Evolutionary conservation across 2,888 invertebrate genomes (phyloP).

Genomic region (Iselma pallidipennis): DNA sequence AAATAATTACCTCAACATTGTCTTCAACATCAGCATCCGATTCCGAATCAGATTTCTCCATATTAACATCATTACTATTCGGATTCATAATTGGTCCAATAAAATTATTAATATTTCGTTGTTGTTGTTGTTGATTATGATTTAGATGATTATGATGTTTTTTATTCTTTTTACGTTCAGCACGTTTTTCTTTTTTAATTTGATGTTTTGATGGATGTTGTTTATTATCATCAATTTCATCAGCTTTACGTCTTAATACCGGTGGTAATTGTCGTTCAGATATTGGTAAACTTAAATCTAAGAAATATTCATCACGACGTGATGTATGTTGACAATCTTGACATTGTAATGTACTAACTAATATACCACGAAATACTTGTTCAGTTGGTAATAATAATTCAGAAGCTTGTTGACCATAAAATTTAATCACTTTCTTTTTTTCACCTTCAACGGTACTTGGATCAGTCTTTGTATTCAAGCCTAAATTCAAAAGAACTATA

Average conservation of each 20-base stretch:
- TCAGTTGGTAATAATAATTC: conserved; percentile 81
- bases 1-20: conserved; percentile 62
- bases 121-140: not conserved
- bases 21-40: conserved; percentile 84
- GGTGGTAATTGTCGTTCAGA: conserved; percentile 76
- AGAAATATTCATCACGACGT: conserved; percentile 87
- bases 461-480: conserved; percentile 70
- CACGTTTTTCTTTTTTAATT: conserved; percentile 66
- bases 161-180: conserved; percentile 61
- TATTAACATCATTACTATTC: conserved; percentile 49
- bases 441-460: conserved; percentile 77
- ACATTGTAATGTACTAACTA: conserved; percentile 88
- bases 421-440: conserved; percentile 76
- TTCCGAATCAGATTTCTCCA: conserved; percentile 64
- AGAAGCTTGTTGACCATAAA: conserved; percentile 79
- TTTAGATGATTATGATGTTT: conserved; percentile 54
- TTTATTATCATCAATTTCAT: conserved; percentile 50
- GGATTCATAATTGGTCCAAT: not conserved
- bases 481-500: conserved; percentile 18
- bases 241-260: conserved; percentile 57
- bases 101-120: not conserved
- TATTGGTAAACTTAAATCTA: conserved; percentile 93
- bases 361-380: conserved; percentile 89
- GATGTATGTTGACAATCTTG: conserved; percentile 87
- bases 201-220: conserved; percentile 65